Percentiles rank a stretch among this genome's conserved stretches.
Conservation (phyloP, 2,113 vertebrate species). For the Macquaria ambigua region DNA sequence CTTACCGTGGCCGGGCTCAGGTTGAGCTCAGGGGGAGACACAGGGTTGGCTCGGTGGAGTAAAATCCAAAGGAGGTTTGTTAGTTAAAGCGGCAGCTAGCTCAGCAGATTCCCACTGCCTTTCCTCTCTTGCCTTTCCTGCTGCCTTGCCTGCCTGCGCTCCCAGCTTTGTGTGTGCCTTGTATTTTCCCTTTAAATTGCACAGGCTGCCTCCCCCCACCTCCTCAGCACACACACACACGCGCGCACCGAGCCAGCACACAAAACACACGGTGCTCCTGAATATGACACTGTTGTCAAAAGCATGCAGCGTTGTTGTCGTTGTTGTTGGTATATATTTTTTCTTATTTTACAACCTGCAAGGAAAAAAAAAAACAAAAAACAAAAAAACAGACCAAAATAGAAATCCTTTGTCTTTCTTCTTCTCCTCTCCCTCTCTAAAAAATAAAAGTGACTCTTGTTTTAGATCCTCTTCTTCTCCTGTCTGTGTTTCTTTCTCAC, state of each 20-base stretch:
- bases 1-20: conserved; percentile 81
- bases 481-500: conserved; percentile 70
- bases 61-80: conserved; percentile 71
- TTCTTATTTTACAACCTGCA: conserved; percentile 51
- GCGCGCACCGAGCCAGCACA: conserved; percentile 65
- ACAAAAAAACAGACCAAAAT: conserved; percentile 32
- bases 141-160: conserved; percentile 63
- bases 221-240: conserved; percentile 55
- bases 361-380: neutral
- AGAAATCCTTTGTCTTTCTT: conserved; percentile 71
- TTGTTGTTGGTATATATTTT: conserved; percentile 20
- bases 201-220: conserved; percentile 69
- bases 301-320: conserved; percentile 49
- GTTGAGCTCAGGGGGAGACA: conserved; percentile 32
- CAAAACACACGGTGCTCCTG: conserved; percentile 66
- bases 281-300: conserved; percentile 73
- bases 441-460: conserved; percentile 62
- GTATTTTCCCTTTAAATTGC: conserved; percentile 83
- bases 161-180: conserved; percentile 79
- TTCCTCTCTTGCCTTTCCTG: conserved; percentile 33
- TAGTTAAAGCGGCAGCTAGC: conserved; percentile 75
- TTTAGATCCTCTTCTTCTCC: conserved; percentile 52
- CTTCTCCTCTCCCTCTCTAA: conserved; percentile 13
- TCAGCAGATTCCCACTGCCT: conserved; percentile 82
- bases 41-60: conserved; percentile 55